Evolutionary conservation across 1,140 invertebrate genomes (phyloP).

Genomic region (Neelides sp.): DNA sequence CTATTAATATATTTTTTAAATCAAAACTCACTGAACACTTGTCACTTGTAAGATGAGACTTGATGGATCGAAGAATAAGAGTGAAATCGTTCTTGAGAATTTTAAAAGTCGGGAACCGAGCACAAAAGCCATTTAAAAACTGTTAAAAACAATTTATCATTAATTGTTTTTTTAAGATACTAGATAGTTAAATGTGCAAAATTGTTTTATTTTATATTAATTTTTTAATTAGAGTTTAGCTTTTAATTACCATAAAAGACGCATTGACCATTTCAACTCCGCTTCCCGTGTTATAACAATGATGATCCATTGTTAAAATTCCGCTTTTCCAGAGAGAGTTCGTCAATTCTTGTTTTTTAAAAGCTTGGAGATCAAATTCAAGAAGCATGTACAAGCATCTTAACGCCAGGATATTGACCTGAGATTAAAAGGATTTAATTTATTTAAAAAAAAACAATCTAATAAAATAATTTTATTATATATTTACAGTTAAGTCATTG

Average conservation of each 20-base stretch:
- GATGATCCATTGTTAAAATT: conserved; percentile 10
- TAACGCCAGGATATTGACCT: conserved; percentile 13
- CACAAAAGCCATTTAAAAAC: conserved; percentile 14
- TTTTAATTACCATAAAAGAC: conserved; percentile 11
- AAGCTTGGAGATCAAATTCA: conserved; percentile 5
- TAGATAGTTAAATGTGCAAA: too few species aligned
- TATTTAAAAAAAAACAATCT: neutral
- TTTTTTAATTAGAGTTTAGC: too few species aligned
- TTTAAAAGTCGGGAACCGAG: conserved; percentile 6
- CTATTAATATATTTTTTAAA: neutral
- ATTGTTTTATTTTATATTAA: too few species aligned
- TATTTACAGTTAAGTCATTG: conserved; percentile 4
- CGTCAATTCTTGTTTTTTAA: conserved; percentile 4
- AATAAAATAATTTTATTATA: neutral
- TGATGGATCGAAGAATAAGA: conserved; percentile 12
- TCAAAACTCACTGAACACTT: conserved; percentile 14
- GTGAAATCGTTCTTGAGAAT: conserved; percentile 14
- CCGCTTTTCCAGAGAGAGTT: conserved; percentile 11
- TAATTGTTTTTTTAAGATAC: neutral
- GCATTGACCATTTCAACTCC: conserved; percentile 12
- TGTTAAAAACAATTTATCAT: conserved; percentile 4
- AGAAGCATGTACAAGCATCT: conserved; percentile 6
- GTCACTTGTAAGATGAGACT: conserved; percentile 12
- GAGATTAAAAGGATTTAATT: neutral
- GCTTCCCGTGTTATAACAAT: conserved; percentile 1